Evolutionary conservation across 1,140 invertebrate genomes (phyloP).

Genomic region (Heliconius melpomene): DNA sequence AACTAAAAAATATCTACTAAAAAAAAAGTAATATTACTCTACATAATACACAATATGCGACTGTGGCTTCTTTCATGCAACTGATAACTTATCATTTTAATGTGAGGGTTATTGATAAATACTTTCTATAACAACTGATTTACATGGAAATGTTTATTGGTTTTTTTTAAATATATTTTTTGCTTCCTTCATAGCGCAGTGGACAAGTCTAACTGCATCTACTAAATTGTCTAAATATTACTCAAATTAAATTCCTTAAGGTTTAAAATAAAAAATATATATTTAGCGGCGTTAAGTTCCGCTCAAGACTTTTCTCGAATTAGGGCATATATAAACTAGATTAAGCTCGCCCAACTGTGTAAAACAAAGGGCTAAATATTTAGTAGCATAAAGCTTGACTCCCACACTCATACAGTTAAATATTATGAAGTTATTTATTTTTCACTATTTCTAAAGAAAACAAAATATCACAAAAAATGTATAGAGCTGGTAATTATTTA

Average conservation of each 20-base stretch:
- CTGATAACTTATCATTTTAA: conserved; percentile 65
- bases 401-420: too few species aligned
- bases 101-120: conserved; percentile 70
- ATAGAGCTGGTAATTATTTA: not conserved
- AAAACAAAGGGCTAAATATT: too few species aligned
- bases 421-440: too few species aligned
- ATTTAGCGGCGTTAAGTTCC: too few species aligned
- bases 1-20: not conserved
- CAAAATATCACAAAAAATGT: not conserved
- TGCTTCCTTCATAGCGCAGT: not conserved
- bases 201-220: not conserved
- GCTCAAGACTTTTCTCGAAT: too few species aligned
- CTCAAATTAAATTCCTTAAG: too few species aligned
- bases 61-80: conserved; percentile 40
- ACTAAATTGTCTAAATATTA: too few species aligned
- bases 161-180: not conserved
- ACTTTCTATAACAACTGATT: conserved; percentile 64
- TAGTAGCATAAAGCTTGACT: too few species aligned
- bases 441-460: not conserved
- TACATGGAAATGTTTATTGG: conserved; percentile 44
- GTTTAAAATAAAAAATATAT: too few species aligned
- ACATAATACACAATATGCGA: not conserved
- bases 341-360: too few species aligned
- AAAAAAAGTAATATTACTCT: not conserved
- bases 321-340: too few species aligned